Conservation (phyloP, 2,797 vertebrate genomes). For the Fratercula arctica region DNA sequence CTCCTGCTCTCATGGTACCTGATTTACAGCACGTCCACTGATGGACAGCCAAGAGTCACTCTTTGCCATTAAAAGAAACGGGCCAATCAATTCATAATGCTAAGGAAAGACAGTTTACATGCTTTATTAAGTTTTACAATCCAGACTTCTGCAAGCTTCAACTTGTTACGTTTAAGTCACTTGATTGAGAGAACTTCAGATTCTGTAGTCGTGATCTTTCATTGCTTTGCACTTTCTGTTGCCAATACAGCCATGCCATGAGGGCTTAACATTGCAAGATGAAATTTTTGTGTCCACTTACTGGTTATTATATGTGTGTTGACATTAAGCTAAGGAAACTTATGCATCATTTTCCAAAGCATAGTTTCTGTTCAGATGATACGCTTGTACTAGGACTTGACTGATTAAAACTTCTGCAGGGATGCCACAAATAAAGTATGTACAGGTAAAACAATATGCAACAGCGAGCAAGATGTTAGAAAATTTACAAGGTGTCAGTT, state of each 20-base stretch:
- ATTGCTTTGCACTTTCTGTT: neutral
- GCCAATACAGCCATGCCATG: neutral
- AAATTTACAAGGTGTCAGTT: neutral
- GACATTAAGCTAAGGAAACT: neutral
- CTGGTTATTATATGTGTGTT: neutral
- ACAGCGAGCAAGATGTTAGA: neutral
- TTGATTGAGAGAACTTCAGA: neutral
- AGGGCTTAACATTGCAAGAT: neutral
- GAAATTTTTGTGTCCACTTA: neutral
- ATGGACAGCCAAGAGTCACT: slow-evolving; percentile 33
- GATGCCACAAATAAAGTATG: neutral
- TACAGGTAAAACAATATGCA: neutral
- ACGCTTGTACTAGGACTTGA: neutral
- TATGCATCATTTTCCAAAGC: neutral
- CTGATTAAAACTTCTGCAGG: neutral
- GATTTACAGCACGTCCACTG: slow-evolving; percentile 36
- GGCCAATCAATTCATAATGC: slow-evolving; percentile 54
- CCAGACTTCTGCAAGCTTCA: slow-evolving; percentile 44
- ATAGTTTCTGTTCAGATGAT: neutral
- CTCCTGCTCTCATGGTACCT: neutral
- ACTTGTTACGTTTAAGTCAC: slow-evolving; percentile 58
- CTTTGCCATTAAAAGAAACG: slow-evolving; percentile 59
- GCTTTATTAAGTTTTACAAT: slow-evolving; percentile 63
- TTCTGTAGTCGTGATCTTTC: neutral
- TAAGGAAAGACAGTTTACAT: slow-evolving; percentile 62